Base-by-base conservation (phyloP, 1,140 invertebrate genomes). In the Coptotermes formosanus region DNA sequence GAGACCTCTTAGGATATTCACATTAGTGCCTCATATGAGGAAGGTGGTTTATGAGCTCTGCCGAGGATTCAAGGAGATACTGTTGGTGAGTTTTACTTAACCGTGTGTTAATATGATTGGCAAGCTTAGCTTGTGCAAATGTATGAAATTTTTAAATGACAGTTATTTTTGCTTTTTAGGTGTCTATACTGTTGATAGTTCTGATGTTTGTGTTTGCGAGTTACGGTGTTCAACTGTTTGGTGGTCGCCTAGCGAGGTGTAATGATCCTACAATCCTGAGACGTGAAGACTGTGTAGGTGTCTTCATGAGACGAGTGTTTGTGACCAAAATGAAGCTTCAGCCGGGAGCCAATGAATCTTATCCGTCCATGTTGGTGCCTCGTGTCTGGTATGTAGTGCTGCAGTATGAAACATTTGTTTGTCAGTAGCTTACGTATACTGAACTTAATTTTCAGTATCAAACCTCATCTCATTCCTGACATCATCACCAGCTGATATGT, bases 171-270 rank as follows among this genome's bases (percentile, higher is more conserved):
- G 21, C 59, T 84, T 91, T 91, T n/a, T 90, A 96, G 95, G 96
- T 98, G 92, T 99, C 98, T 1, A 98, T 99, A 21, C 92, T 99
- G n/a, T 92, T 99, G 48, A 98, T 99, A 89, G 94, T 99, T 3
- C 92, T 99, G 32, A 99, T 99, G 96, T 99, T 99, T 91, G 97
- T 99, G 30, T 99, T 99, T 91, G 98, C 99, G 82, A 99, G 97
- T 90, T 99, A 99, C 89, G 99, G 99, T 1, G 98, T 99, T 6
- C 99, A 99, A 90, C 91, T 99, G 81, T 99, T 99, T 90, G 99
- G 99, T 21, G 99, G 99, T 75, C 94, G 95, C 90, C 91, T 99
- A 88, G 98, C 98, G 4, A 93, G 98, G 48, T 99, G 99, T 90
- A 99, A 99, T 91, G 99, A 99, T 92, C 97, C 96, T 0, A 96